Evolutionary conservation across 2,888 invertebrate genomes (phyloP).

Genomic region (Gymnosoma rotundatum): DNA sequence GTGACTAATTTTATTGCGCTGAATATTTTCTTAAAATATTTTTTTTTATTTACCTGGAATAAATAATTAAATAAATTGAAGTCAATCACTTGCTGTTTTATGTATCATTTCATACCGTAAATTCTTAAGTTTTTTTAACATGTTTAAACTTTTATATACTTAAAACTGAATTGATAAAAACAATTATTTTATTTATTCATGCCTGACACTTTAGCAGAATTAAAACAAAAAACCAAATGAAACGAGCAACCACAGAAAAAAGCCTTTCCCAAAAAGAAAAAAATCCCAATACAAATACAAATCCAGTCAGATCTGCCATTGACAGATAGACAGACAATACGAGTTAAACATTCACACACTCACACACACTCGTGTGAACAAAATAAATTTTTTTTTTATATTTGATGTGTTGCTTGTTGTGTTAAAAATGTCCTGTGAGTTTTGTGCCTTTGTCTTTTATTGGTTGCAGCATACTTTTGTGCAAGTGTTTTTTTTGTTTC

Average conservation of each 20-base stretch:
- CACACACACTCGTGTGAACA: background rate
- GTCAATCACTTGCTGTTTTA: too few relatives aligned
- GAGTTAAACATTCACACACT: background rate
- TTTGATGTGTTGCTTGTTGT: conserved; percentile 53
- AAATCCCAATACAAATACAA: background rate
- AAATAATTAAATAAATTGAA: too few relatives aligned
- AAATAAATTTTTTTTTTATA: conserved; percentile 50
- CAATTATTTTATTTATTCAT: too few relatives aligned
- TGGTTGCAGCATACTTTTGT: conserved; percentile 18
- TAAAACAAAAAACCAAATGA: background rate
- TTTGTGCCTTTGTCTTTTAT: conserved; percentile 4
- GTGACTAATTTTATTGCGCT: too few relatives aligned
- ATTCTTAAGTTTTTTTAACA: too few relatives aligned
- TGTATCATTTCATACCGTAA: too few relatives aligned
- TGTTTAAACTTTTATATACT: too few relatives aligned
- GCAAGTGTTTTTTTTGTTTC: conserved; percentile 15
- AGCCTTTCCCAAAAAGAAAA: background rate
- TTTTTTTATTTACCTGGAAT: too few relatives aligned
- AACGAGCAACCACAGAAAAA: conserved; percentile 13
- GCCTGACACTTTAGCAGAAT: too few relatives aligned
- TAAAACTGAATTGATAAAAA: too few relatives aligned
- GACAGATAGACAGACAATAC: conserved; percentile 38
- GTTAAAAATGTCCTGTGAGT: conserved; percentile 32
- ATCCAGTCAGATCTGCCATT: conserved; percentile 46
- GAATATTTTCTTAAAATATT: too few relatives aligned